Evolutionary conservation across 1,140 invertebrate species (phyloP), one percentile per base, ranked within the genome.

Genomic region (Gerris buenoi): DNA sequence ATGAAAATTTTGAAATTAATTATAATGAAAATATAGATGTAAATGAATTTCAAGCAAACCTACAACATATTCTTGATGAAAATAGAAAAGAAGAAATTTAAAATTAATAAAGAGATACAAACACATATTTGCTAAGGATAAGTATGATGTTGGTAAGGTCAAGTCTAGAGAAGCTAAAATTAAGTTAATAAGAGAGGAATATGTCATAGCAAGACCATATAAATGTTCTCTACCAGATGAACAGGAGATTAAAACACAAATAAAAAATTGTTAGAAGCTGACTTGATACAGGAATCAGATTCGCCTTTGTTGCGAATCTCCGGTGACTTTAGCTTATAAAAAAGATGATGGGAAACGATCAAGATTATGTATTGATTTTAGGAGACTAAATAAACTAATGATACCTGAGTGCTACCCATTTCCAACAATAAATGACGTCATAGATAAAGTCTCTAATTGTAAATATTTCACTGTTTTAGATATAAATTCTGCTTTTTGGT

Each of bases 401-500:
- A n/a, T 68, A 1, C 69, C 68, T 26, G 67, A 70, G 68, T 46
- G 33, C 26, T 66, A 69, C 46, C 69, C 68, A 1, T 72, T 72
- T 59, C 71, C 71, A 18, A 28, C 60, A 25, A 72, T 72, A 23
- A 65, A 70, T 14, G 69, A 70, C 60, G 28, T 72, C 25, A 63
- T 72, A 18, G 28, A 25, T 2, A 71, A 71, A 68, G 56, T 62
- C 1, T 58, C 46, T 28, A 65, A 68, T 29, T 69, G 71, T 65
- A 63, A 68, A 65, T 72, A 56, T 29, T 71, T 68, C 57, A 64
- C 70, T 58, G 66, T 63, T n/a, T 65, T 71, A 46, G 70, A 72
- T 26, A 72, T 72, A 57, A 71, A 71, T 68, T 69, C 67, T n/a
- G 71, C 71, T 25, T 72, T 72, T 65, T 72, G 71, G 71, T 71